phyloP scores from a whole-genome alignment of 1,140 invertebrate species.

The Aphis craccivora region DNA sequence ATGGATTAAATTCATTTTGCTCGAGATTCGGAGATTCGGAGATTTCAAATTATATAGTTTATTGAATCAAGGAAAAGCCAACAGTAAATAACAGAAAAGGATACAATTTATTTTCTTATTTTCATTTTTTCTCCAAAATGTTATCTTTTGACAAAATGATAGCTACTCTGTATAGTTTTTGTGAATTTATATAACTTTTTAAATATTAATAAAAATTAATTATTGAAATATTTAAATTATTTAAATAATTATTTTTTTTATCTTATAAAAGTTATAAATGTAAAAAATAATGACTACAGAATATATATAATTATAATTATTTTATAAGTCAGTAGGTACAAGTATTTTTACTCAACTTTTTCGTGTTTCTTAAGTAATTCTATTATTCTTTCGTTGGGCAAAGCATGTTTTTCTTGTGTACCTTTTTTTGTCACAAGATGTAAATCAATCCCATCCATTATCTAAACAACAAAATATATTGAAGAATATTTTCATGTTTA shows the following conservation, averaged over 20 bases:
- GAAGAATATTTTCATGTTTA: neutral
- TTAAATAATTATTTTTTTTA: neutral
- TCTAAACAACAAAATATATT: slow-evolving; percentile 5
- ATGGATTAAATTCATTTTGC: neutral
- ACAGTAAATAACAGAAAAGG: neutral
- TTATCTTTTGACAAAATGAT: neutral
- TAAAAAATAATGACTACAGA: neutral
- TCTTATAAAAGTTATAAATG: neutral
- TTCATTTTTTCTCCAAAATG: neutral
- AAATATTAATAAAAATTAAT: neutral
- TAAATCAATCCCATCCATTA: neutral
- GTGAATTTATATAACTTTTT: neutral
- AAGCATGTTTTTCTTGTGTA: slow-evolving; percentile 6
- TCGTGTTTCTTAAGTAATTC: neutral
- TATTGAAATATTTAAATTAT: neutral
- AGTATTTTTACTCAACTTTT: slow-evolving; percentile 36
- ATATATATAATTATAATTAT: neutral
- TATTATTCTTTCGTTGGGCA: slow-evolving; percentile 17
- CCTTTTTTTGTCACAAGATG: slow-evolving; percentile 6
- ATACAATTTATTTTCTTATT: neutral
- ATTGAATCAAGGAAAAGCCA: neutral
- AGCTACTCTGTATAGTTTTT: neutral
- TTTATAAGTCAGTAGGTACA: neutral
- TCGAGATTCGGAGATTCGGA: neutral
- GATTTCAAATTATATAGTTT: neutral